These are phyloP conservation scores for Chironomus riparius DNA, from an alignment of 2,888 invertebrate genomes.

Conservation along the genomic window DNA sequence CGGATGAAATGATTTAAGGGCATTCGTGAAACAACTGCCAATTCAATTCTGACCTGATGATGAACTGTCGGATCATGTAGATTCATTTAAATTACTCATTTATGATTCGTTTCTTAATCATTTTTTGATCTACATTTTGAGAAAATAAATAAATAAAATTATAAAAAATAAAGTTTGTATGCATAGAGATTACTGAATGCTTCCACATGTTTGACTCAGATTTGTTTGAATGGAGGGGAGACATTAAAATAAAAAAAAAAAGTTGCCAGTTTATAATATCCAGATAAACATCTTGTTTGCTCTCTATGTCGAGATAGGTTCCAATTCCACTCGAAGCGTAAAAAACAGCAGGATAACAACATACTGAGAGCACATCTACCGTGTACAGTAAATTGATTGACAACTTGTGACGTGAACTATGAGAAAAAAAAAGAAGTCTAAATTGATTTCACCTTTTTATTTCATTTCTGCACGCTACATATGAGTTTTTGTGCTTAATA, in stretches of 20 bases:
- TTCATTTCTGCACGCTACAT: constrained; percentile 14
- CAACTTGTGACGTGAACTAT: constrained; percentile 19
- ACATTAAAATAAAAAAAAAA: neutral
- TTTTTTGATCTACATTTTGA: constrained; percentile 2
- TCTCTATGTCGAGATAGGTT: neutral
- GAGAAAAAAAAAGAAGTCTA: neutral
- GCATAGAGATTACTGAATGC: neutral
- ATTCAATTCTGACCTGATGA: neutral
- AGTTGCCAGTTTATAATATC: neutral
- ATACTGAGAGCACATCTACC: neutral
- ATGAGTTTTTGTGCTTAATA: neutral
- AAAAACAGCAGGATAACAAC: constrained; percentile 21
- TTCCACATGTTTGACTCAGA: neutral
- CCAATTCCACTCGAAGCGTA: constrained; percentile 15
- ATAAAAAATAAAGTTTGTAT: neutral
- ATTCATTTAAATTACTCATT: constrained; percentile 13
- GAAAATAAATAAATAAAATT: neutral
- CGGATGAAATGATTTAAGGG: neutral
- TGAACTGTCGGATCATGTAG: constrained; percentile 5
- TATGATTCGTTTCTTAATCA: constrained; percentile 3
- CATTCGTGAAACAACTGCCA: neutral
- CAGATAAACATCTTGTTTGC: constrained; percentile 1
- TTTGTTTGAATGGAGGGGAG: neutral
- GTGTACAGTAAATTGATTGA: constrained; percentile 4
- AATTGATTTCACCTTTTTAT: constrained; percentile 20